Conservation (phyloP, 2,888 invertebrate species). For the Onthophagus sagittarius region DNA sequence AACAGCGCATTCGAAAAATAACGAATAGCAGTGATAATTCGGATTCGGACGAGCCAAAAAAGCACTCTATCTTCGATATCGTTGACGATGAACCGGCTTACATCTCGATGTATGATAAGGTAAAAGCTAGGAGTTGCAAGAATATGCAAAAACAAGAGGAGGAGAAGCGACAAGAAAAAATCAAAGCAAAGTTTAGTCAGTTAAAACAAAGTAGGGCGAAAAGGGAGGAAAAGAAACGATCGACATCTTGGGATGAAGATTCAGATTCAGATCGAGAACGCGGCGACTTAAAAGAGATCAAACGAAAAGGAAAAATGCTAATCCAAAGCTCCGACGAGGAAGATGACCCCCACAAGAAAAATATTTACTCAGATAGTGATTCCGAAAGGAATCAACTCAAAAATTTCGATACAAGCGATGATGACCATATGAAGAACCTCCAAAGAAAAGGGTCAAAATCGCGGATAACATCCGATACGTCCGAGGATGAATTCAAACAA, state of each 20-base stretch:
- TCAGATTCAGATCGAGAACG: conserved; percentile 59
- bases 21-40: conserved; percentile 62
- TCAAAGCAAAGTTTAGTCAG: conserved; percentile 85
- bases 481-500: conserved; percentile 62
- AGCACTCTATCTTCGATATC: conserved; percentile 89
- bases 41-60: conserved; percentile 79
- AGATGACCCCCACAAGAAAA: conserved; percentile 42
- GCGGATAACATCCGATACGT: conserved; percentile 74
- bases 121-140: conserved; percentile 89
- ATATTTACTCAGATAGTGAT: conserved; percentile 55
- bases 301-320: conserved; percentile 38
- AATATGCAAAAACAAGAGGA: conserved; percentile 88
- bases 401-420: conserved; percentile 45
- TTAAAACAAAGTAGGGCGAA: conserved; percentile 84
- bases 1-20: conserved; percentile 42
- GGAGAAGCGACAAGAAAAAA: conserved; percentile 79
- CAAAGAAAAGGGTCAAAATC: conserved; percentile 65
- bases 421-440: conserved; percentile 49
- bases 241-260: conserved; percentile 85
- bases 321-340: conserved; percentile 47
- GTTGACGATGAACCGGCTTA: conserved; percentile 85
- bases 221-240: conserved; percentile 84
- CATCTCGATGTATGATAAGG: conserved; percentile 97
- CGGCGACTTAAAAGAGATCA: conserved; percentile 38
- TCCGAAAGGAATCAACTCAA: conserved; percentile 44